Conservation (phyloP, 2,113 vertebrate species). For the Leucosticte australis region DNA sequence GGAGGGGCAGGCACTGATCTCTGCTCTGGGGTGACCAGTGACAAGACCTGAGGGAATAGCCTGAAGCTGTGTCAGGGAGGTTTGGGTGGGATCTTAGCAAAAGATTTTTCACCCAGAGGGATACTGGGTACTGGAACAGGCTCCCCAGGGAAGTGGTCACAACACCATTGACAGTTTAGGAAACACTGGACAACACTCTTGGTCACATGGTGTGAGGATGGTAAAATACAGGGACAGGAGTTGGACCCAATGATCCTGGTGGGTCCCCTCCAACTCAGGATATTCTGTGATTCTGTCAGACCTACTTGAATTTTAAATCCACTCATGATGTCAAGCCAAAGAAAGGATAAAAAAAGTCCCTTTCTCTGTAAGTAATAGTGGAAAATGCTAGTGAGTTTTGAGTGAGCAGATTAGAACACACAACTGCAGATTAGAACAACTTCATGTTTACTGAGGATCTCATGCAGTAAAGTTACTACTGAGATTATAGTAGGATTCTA, state of each 20-base stretch:
- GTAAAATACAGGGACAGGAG: not conserved
- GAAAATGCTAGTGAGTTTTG: not conserved
- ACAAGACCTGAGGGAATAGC: rapidly evolving
- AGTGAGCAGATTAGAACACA: not conserved
- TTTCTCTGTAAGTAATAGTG: not conserved
- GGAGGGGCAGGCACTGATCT: not conserved
- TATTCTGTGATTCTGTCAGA: not conserved
- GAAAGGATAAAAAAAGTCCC: not conserved
- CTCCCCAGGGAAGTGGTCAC: not conserved
- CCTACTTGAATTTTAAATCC: not conserved
- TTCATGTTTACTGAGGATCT: not conserved
- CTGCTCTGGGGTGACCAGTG: not conserved
- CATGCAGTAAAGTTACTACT: not conserved
- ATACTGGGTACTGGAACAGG: not conserved
- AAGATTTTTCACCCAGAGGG: not conserved
- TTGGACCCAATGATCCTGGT: rapidly evolving
- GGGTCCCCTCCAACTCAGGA: not conserved
- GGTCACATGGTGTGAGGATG: not conserved
- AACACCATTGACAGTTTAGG: not conserved
- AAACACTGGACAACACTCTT: not conserved
- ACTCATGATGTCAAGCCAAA: not conserved
- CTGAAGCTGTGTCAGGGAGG: not conserved
- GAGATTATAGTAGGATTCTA: not conserved
- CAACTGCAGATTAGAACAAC: not conserved
- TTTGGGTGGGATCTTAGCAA: not conserved